Evolutionary conservation across 37 sponge, comb jelly and placozoan species (phyloP).

Genomic region (Oscarella lobularis): DNA sequence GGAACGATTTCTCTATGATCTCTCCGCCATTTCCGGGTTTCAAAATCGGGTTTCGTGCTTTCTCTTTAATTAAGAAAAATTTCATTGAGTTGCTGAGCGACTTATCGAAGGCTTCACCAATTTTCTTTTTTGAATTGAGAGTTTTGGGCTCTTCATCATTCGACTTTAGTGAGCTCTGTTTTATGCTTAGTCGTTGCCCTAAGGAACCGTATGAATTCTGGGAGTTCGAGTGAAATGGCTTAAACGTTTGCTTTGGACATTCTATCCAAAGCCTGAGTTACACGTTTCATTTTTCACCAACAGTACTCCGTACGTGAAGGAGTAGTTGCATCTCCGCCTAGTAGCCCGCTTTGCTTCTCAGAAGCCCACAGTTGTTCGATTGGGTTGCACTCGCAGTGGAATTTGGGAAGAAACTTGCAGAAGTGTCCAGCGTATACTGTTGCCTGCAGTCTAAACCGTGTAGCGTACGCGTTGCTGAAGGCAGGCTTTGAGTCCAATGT

Average conservation of each 20-base stretch:
- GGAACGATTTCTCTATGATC: conserved; percentile 15
- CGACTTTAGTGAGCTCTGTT: background rate
- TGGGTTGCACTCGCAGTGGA: too few relatives aligned
- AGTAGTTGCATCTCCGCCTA: too few relatives aligned
- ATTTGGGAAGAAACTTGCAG: too few relatives aligned
- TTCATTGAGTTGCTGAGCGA: conserved; percentile 1
- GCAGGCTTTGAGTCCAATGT: too few relatives aligned
- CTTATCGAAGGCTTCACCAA: background rate
- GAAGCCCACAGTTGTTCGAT: too few relatives aligned
- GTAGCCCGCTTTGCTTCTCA: too few relatives aligned
- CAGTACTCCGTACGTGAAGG: too few relatives aligned
- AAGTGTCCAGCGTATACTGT: too few relatives aligned
- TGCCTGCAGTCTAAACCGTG: too few relatives aligned
- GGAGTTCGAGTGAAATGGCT: conserved; percentile 15
- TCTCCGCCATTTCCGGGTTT: conserved; percentile 10
- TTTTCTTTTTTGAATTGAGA: background rate
- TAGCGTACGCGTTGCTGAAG: too few relatives aligned
- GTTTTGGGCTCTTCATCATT: background rate
- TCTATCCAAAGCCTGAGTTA: too few relatives aligned
- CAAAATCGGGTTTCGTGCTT: conserved; percentile 6
- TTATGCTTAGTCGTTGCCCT: conserved; percentile 17
- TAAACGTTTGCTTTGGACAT: conserved; percentile 22
- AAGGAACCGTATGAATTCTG: conserved; percentile 28
- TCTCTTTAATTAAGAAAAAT: background rate
- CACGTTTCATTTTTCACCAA: too few relatives aligned